These are phyloP conservation scores for Vollenhovia emeryi DNA, from an alignment of 1,140 invertebrate genomes.

Conservation along the genomic window DNA sequence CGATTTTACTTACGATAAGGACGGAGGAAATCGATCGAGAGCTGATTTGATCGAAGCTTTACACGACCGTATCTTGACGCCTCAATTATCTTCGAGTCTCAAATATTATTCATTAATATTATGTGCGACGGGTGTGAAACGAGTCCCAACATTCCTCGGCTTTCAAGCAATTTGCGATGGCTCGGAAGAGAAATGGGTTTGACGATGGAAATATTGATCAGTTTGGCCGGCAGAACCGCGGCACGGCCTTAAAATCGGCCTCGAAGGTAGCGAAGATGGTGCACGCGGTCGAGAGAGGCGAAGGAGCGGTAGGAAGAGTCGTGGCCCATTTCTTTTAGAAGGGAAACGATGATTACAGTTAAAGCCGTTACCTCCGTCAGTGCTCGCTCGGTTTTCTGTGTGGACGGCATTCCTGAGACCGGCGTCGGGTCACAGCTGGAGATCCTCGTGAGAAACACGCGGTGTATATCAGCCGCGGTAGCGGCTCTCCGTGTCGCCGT, in stretches of 20 bases:
- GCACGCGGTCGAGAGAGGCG: neutral
- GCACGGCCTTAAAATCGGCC: constrained; percentile 54
- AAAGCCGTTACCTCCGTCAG: constrained; percentile 64
- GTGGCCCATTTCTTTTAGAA: constrained; percentile 78
- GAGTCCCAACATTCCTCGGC: neutral
- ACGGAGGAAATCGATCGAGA: neutral
- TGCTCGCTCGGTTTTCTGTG: constrained; percentile 69
- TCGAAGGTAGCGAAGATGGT: neutral
- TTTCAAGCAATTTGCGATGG: neutral
- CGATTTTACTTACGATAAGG: neutral
- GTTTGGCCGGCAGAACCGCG: too few species aligned
- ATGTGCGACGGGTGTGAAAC: neutral
- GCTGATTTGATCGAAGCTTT: neutral
- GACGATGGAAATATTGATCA: neutral
- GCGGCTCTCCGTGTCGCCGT: neutral
- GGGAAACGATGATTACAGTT: constrained; percentile 80
- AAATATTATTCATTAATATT: too few species aligned
- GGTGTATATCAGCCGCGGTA: constrained; percentile 17
- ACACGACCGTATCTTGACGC: neutral
- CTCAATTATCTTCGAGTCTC: neutral
- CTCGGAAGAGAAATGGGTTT: neutral
- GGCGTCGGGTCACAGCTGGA: constrained; percentile 52
- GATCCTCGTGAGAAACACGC: constrained; percentile 60
- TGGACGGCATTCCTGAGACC: constrained; percentile 66
- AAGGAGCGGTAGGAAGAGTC: constrained; percentile 61